Evolutionary conservation across 2,888 invertebrate genomes (phyloP).

Genomic region (Xanthia icteritia): DNA sequence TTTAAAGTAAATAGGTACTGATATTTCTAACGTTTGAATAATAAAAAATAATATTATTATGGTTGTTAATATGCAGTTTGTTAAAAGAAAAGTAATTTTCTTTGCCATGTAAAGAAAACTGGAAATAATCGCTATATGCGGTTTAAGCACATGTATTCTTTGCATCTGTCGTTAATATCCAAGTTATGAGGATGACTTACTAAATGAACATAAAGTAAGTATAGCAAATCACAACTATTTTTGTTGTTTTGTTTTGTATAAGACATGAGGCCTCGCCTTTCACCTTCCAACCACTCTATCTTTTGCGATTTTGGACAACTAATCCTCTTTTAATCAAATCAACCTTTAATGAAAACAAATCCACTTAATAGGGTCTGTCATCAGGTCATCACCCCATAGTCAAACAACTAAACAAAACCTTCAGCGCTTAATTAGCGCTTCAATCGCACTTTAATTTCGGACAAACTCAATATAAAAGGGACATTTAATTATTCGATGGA

Average conservation of each 20-base stretch:
- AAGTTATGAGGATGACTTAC: background rate
- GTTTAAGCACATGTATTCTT: conserved; percentile 3
- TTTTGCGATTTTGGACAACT: background rate
- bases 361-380: conserved; percentile 23
- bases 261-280: background rate
- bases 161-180: background rate
- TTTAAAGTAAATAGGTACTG: background rate
- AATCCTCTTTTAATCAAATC: conserved; percentile 24
- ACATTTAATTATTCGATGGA: conserved; percentile 87
- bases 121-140: background rate
- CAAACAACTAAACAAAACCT: conserved; percentile 62
- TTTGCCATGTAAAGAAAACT: conserved; percentile 7
- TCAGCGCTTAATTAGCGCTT: conserved; percentile 81
- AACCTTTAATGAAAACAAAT: conserved; percentile 29
- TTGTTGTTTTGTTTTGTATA: background rate
- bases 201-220: background rate
- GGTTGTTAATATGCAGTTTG: conserved; percentile 20
- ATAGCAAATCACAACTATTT: background rate
- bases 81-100: conserved; percentile 24
- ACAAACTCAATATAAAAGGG: conserved; percentile 79
- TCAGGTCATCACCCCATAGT: conserved; percentile 22
- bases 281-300: background rate
- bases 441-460: conserved; percentile 76
- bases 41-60: conserved; percentile 1
- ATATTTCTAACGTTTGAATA: conserved; percentile 14